phyloP scores from a whole-genome alignment of 2,113 vertebrate species.

The Tragelaphus strepsiceros region DNA sequence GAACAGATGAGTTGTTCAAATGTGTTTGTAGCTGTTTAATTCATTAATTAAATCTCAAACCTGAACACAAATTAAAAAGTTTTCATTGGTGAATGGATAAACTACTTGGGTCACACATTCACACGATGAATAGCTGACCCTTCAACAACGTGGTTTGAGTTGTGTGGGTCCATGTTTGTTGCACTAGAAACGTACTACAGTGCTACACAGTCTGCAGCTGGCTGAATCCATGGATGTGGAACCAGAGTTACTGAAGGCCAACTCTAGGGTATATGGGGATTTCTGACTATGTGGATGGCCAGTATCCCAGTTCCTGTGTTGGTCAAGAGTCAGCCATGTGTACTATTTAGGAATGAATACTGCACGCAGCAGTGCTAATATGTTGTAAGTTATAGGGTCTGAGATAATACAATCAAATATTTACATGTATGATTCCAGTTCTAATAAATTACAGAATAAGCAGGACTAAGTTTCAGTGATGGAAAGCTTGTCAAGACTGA shows the following conservation, averaged over 20 bases:
- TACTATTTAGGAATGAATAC: background rate
- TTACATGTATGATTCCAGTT: background rate
- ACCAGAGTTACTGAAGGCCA: background rate
- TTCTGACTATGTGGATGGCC: background rate
- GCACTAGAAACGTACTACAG: background rate
- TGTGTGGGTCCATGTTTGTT: background rate
- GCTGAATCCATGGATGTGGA: background rate
- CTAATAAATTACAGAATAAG: background rate
- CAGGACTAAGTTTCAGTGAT: background rate
- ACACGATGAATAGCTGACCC: background rate
- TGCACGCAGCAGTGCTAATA: fast-evolving
- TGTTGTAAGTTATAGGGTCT: background rate
- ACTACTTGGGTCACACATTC: background rate
- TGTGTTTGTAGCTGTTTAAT: background rate
- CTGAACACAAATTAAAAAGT: background rate
- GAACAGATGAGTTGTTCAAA: background rate
- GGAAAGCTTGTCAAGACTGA: background rate
- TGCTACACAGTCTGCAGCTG: background rate
- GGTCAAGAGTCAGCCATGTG: background rate
- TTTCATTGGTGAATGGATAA: background rate
- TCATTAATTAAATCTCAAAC: background rate
- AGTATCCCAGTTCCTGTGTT: background rate
- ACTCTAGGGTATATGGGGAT: background rate
- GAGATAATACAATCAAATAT: background rate
- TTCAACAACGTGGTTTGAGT: background rate